phyloP scores from a whole-genome alignment of 2,113 vertebrate species.

The Sander vitreus region DNA sequence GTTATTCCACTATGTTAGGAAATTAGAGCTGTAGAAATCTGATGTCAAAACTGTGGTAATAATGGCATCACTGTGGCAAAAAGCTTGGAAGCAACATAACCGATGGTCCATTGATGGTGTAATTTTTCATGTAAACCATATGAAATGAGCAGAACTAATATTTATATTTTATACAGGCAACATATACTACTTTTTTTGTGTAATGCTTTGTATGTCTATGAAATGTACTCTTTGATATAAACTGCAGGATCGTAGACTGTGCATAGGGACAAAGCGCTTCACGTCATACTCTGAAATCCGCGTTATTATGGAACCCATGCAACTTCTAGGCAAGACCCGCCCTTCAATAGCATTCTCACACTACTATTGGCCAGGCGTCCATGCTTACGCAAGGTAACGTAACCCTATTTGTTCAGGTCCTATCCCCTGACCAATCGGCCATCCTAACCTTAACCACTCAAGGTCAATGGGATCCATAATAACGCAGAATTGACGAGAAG shows the following conservation, averaged over 20 bases:
- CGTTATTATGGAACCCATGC: no score
- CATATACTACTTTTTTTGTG: slow-evolving; percentile 55
- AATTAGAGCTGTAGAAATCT: slow-evolving; percentile 4
- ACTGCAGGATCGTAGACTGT: neutral
- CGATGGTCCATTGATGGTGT: slow-evolving; percentile 35
- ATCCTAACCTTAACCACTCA: no score
- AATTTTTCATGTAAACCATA: slow-evolving; percentile 42
- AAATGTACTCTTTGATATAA: slow-evolving; percentile 23
- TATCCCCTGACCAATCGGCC: no score
- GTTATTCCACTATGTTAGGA: neutral
- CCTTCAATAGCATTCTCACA: no score
- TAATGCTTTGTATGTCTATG: slow-evolving; percentile 1
- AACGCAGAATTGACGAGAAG: no score
- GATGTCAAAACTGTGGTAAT: neutral
- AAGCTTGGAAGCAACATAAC: neutral
- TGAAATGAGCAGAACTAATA: slow-evolving; percentile 62
- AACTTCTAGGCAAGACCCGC: no score
- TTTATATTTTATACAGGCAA: slow-evolving; percentile 82
- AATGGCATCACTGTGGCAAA: neutral
- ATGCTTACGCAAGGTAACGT: no score
- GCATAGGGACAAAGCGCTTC: neutral
- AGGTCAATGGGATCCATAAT: no score
- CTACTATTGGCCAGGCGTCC: no score
- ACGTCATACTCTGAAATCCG: no score
- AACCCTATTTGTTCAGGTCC: no score